Conservation (phyloP, 2,113 vertebrate species). For the Rhinolophus sinicus region DNA sequence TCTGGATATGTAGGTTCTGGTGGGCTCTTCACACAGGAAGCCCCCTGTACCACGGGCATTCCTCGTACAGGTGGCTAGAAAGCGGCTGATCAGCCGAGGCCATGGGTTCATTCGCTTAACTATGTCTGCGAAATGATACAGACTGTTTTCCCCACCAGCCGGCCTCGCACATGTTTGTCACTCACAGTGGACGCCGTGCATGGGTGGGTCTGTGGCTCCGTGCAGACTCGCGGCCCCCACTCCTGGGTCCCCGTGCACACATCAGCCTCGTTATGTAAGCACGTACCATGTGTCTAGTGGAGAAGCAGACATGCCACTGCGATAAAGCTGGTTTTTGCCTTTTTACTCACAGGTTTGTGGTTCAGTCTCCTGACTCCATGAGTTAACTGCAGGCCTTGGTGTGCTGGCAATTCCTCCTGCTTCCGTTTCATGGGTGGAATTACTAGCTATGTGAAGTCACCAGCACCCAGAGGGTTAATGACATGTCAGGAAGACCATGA, state of each 20-base stretch:
- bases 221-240: background rate
- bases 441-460: background rate
- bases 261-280: background rate
- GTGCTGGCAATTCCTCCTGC: background rate
- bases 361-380: background rate
- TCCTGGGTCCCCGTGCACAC: no score
- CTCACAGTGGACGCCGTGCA: accelerated
- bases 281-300: background rate
- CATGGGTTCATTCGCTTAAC: background rate
- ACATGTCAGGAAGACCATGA: background rate
- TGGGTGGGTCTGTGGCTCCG: background rate
- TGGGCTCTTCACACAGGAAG: background rate
- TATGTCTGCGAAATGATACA: background rate
- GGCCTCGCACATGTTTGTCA: background rate
- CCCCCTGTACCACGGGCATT: background rate
- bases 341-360: background rate
- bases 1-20: background rate
- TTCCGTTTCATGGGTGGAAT: background rate
- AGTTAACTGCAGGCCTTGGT: background rate
- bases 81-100: background rate
- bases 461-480: background rate
- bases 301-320: background rate
- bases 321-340: background rate
- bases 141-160: background rate
- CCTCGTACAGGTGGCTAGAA: background rate